These are phyloP conservation scores for Papilio dardanus DNA, from an alignment of 1,140 invertebrate species.

Conservation along the genomic window DNA sequence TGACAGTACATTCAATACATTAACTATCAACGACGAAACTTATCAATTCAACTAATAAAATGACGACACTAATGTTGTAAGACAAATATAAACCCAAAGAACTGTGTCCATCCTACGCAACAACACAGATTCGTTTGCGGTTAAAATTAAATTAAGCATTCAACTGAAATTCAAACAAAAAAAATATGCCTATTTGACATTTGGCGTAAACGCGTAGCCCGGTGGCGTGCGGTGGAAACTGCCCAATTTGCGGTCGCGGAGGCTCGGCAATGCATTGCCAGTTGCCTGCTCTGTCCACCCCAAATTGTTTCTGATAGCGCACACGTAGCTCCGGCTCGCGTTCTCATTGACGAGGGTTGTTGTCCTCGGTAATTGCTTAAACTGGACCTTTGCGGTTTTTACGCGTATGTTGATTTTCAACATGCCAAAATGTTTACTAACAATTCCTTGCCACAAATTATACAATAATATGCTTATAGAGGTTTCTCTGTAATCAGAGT, in stretches of 20 bases:
- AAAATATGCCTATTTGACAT: slow-evolving; percentile 33
- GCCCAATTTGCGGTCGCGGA: slow-evolving; percentile 23
- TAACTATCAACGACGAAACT: no score
- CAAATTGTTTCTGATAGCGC: slow-evolving; percentile 36
- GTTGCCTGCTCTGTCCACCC: slow-evolving; percentile 16
- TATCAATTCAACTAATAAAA: no score
- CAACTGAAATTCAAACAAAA: neutral
- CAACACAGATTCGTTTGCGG: neutral
- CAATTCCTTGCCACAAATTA: neutral
- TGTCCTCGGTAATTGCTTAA: slow-evolving; percentile 8
- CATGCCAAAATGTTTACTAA: slow-evolving; percentile 52
- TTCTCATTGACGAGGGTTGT: slow-evolving; percentile 2
- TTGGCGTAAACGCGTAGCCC: slow-evolving; percentile 29
- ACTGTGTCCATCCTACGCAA: neutral
- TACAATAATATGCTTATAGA: neutral
- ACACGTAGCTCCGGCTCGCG: neutral
- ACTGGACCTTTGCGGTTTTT: slow-evolving; percentile 21
- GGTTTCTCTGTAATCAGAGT: no score
- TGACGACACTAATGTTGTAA: no score
- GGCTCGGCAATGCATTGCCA: slow-evolving; percentile 12
- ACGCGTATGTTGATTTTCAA: slow-evolving; percentile 1
- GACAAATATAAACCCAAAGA: neutral
- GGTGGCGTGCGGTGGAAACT: slow-evolving; percentile 9
- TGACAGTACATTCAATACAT: no score
- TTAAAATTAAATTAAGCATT: neutral